Percentiles rank a stretch among this genome's conserved stretches.
phyloP scores from a whole-genome alignment of 2,888 invertebrate genomes.

The Leptopilina myrica region DNA sequence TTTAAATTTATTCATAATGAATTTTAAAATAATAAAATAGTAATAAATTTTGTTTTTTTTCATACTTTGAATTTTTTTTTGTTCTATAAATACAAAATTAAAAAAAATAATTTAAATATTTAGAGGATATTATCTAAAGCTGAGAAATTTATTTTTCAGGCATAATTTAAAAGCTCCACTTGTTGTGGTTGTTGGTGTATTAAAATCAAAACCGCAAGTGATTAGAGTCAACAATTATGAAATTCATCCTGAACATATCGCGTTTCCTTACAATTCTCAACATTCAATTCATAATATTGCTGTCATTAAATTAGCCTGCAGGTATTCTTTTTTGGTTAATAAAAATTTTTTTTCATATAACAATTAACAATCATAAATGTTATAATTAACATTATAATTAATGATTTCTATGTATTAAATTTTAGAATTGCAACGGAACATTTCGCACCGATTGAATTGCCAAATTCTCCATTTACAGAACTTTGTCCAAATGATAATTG shows the following conservation, averaged over 20 bases:
- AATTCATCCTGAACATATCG: constrained; percentile 55
- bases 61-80: too few relatives aligned
- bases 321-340: background rate
- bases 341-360: too few relatives aligned
- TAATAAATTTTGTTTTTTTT: too few relatives aligned
- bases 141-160: constrained; percentile 46
- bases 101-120: background rate
- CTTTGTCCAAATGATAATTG: constrained; percentile 57
- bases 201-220: constrained; percentile 54
- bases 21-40: too few relatives aligned
- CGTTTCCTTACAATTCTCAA: constrained; percentile 51
- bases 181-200: constrained; percentile 56
- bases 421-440: constrained; percentile 55
- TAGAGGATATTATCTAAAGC: too few relatives aligned
- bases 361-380: too few relatives aligned
- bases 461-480: constrained; percentile 52
- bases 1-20: too few relatives aligned
- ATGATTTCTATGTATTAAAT: too few relatives aligned
- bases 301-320: constrained; percentile 60
- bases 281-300: constrained; percentile 59
- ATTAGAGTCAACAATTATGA: constrained; percentile 57
- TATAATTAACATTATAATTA: too few relatives aligned
- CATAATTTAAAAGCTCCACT: constrained; percentile 61
- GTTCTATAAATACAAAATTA: too few relatives aligned
- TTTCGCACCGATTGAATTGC: constrained; percentile 55